Evolutionary conservation across 2,888 invertebrate genomes (phyloP).

Genomic region (Chelonus formosanus): DNA sequence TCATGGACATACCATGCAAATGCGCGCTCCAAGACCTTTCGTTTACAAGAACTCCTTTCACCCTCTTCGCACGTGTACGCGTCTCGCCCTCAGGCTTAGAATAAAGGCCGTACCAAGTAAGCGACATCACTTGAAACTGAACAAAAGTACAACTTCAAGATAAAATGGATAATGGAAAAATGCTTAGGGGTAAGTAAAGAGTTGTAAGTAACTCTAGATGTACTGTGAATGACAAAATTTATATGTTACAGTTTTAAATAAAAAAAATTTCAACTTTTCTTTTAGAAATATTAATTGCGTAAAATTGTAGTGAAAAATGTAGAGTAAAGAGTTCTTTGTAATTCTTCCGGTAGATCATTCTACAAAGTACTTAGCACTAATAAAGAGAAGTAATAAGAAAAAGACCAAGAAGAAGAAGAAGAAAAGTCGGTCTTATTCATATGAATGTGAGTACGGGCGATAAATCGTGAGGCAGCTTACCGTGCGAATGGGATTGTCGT

Average conservation of each 20-base stretch:
- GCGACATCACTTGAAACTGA: slow-evolving; percentile 21
- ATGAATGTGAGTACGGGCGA: slow-evolving; percentile 42
- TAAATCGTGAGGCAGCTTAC: slow-evolving; percentile 46
- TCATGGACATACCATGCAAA: slow-evolving; percentile 43
- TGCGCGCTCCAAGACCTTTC: slow-evolving; percentile 33
- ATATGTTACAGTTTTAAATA: too few species aligned
- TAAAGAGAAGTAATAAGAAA: slow-evolving; percentile 41
- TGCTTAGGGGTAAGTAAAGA: slow-evolving; percentile 21
- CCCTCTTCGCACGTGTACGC: slow-evolving; percentile 22
- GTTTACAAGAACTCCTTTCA: slow-evolving; percentile 32
- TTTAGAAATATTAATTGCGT: slow-evolving; percentile 1
- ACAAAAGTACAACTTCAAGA: slow-evolving; percentile 22
- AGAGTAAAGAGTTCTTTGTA: slow-evolving; percentile 10
- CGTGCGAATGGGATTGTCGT: slow-evolving; percentile 46
- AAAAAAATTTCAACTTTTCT: too few species aligned
- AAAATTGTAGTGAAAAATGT: not conserved
- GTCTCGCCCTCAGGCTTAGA: slow-evolving; percentile 20
- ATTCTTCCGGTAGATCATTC: slow-evolving; percentile 13
- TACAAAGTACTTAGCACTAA: slow-evolving; percentile 35
- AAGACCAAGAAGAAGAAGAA: slow-evolving; percentile 19
- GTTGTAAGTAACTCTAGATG: slow-evolving; percentile 10
- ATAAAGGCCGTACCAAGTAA: slow-evolving; percentile 25
- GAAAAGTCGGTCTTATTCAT: slow-evolving; percentile 29
- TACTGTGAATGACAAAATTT: slow-evolving; percentile 20
- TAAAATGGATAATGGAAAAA: slow-evolving; percentile 30